Evolutionary conservation across 1,140 invertebrate species (phyloP), one percentile per base, ranked within the genome.

Genomic region (Drosophila arawakana): DNA sequence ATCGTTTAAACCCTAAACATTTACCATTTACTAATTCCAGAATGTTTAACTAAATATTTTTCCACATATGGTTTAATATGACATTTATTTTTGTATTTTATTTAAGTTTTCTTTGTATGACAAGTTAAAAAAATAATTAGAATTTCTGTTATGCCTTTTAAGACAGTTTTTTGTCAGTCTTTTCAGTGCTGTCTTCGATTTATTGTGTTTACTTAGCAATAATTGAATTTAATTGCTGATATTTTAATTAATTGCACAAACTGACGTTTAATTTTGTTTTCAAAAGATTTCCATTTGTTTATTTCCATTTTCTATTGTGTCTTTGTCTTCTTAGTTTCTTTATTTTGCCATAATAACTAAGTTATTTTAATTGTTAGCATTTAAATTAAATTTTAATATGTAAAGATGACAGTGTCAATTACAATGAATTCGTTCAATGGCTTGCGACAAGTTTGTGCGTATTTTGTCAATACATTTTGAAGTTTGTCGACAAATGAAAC

Each of bases 21-120:
- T 58, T 37, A 34, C 46, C 72, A 71, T 54, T 11, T 30, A 39
- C 41, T 8, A 65, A 76, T 71, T 62, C 68, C 73, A 76, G 58
- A 72, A 72, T 60, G 76, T 79, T 79, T 79, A 79, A 79, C 79
- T 79, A 79, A 25, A 60, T 21, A 13, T 1, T 9, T 57, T 57
- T 6, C n/a, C 25, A 30, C 5, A 30, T 30, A 35, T 57, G 2
- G 39, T 11, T 11, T 62, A 50, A 37, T 15, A 39, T 10, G 6
- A 43, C 15, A 15, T 15, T 15, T 15, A 37, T n/a, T 55, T 25
- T 37, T 57, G 18, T 13, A 41, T 57, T 39, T 21, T 21, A 21
- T 21, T 21, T 21, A 21, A 21, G 35, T 34, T 57, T 52, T 52
- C 25, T 30, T 21, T 21, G 18, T 2, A 0, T 21, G 18, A 21